A percentile compares a stretch with the other conserved stretches of the same genome.
phyloP scores from a whole-genome alignment of 1,140 invertebrate genomes.

The Drosophila ambigua region DNA sequence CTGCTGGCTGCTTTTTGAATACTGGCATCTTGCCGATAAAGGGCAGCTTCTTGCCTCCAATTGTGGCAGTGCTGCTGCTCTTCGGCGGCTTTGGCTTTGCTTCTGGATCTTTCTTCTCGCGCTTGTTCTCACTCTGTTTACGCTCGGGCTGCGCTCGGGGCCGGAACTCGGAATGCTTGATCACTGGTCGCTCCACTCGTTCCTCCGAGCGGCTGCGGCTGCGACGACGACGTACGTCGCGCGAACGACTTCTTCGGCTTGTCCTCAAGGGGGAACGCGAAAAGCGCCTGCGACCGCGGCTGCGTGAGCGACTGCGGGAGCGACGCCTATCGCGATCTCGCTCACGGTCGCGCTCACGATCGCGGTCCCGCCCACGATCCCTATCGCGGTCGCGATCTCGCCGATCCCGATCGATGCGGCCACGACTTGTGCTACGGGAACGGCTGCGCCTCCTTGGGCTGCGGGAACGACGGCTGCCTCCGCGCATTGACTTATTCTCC shows the following conservation, averaged over 20 bases:
- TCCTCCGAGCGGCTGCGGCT: slow-evolving; percentile 55
- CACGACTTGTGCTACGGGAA: slow-evolving; percentile 67
- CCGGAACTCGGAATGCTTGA: slow-evolving; percentile 80
- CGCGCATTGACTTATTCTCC: slow-evolving; percentile 51
- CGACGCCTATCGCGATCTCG: slow-evolving; percentile 40
- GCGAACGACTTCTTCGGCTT: slow-evolving; percentile 59
- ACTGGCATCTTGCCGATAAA: slow-evolving; percentile 89
- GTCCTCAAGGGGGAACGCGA: slow-evolving; percentile 45
- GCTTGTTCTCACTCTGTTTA: slow-evolving; percentile 52
- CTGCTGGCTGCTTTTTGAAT: slow-evolving; percentile 86
- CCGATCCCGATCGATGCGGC: slow-evolving; percentile 42
- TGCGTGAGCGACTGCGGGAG: slow-evolving; percentile 53
- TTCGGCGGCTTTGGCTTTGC: slow-evolving; percentile 49
- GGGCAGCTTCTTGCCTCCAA: slow-evolving; percentile 86
- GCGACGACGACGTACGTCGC: slow-evolving; percentile 47
- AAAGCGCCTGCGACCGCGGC: slow-evolving; percentile 53
- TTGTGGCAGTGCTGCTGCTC: slow-evolving; percentile 11
- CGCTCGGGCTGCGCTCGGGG: slow-evolving; percentile 62
- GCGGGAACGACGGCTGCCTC: slow-evolving; percentile 26
- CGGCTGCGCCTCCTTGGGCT: slow-evolving; percentile 57
- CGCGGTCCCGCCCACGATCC: slow-evolving; percentile 54
- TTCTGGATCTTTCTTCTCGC: slow-evolving; percentile 83
- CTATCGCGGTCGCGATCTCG: slow-evolving; percentile 34
- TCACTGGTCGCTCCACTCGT: slow-evolving; percentile 75
- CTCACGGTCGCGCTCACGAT: slow-evolving; percentile 48